Conservation (phyloP, 2,113 vertebrate genomes). For the Phaethornis superciliosus region DNA sequence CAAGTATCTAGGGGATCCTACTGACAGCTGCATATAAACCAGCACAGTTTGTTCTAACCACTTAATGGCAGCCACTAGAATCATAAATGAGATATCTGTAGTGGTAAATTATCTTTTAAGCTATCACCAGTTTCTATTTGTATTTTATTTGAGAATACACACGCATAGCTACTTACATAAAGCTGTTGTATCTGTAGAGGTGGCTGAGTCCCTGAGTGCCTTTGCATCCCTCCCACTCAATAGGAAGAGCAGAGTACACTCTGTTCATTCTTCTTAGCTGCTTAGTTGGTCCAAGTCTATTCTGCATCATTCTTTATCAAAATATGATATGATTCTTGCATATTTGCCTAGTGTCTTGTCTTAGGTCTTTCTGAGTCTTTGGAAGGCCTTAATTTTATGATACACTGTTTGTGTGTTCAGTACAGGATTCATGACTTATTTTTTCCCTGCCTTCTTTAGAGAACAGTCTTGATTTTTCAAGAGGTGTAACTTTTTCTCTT, state of each 20-base stretch:
- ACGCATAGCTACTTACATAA: background rate
- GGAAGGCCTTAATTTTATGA: background rate
- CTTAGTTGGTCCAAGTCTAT: background rate
- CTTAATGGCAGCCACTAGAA: background rate
- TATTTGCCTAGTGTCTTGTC: background rate
- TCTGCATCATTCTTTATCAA: accelerated
- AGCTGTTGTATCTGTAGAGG: background rate
- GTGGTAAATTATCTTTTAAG: background rate
- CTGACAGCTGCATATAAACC: background rate
- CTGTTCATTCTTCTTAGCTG: background rate
- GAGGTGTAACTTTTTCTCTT: background rate
- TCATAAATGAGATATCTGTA: background rate
- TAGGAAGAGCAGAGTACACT: background rate
- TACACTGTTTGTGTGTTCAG: background rate
- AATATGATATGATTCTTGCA: background rate
- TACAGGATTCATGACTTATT: background rate
- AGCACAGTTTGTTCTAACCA: background rate
- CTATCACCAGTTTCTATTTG: background rate
- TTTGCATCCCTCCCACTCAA: background rate
- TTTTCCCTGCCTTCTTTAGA: background rate
- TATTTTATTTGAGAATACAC: background rate
- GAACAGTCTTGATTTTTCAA: background rate
- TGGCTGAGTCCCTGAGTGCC: background rate
- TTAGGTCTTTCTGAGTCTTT: background rate
- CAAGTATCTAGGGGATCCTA: background rate